Evolutionary conservation across 2,888 invertebrate species (phyloP), one percentile per base, ranked within the genome.

Genomic region (Doris montereyensis): DNA sequence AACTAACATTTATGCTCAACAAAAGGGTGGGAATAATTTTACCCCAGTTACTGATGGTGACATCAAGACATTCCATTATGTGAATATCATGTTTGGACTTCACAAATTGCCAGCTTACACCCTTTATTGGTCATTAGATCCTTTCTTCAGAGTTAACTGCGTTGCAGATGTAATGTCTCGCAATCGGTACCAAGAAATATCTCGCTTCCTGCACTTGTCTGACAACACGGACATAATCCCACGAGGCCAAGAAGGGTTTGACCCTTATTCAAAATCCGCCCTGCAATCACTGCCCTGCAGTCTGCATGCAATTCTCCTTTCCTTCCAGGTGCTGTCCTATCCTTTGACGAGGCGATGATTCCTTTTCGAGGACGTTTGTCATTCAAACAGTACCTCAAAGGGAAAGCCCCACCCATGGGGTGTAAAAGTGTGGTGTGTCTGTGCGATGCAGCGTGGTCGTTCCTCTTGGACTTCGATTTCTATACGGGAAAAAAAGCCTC

Each of bases 221-320:
- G 67, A 67, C 28, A 67, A 21, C 67, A 67, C 26, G 5, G 30
- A 8, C 28, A 8, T 28, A 10, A 13, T 26, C 17, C 26, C 67
- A 2, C 3, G n/a, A 3, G 28, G 21, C 26, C 3, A 26, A 4
- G 8, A 13, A 26, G 5, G n/a, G 5, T 26, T 28, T 67, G 67
- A 67, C 67, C 67, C n/a, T 32, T 67, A n/a, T 67, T 26, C 28
- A 67, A 67, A n/a, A 67, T 67, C n/a, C 26, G 67, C 28, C 67
- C 67, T 28, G 17, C 21, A 2, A 13, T 67, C 2, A 21, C 8
- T 28, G 4, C 26, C 21, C 17, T 67, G 5, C 5, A 4, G 28
- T 26, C 4, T 8, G 21, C 13, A 67, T 67, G 67, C 67, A 26
- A 4, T 10, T 4, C 26, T 8, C 2, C 4, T 4, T 67, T 26